Conservation (phyloP, 1,140 invertebrate genomes). For the Lycorma delicatula region DNA sequence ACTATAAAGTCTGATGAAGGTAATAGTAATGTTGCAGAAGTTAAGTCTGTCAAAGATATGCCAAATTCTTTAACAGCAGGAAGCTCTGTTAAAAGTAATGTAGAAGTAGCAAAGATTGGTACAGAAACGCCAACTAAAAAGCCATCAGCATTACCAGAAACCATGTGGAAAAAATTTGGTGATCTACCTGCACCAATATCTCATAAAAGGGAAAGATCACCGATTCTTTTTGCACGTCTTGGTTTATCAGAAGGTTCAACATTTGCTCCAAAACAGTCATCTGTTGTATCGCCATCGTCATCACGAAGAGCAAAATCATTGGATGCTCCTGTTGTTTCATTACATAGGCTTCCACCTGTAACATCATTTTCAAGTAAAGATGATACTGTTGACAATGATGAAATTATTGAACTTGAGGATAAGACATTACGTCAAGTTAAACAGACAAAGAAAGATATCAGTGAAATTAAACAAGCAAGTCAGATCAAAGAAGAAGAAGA, state of each 20-base stretch:
- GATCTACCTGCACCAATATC: conserved; percentile 24
- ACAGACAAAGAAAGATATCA: not conserved
- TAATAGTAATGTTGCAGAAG: conserved; percentile 10
- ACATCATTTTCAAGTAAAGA: conserved; percentile 81
- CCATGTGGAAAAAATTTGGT: conserved; percentile 44
- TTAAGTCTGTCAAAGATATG: conserved; percentile 30
- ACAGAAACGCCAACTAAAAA: conserved; percentile 32
- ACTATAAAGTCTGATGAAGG: not conserved
- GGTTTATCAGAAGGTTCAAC: conserved; percentile 75
- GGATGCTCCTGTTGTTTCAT: conserved; percentile 69
- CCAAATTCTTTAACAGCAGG: not conserved
- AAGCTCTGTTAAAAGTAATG: conserved; percentile 1
- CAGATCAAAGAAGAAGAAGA: conserved; percentile 23
- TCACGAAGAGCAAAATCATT: conserved; percentile 69
- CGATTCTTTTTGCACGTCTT: conserved; percentile 65
- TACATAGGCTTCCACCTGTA: conserved; percentile 66
- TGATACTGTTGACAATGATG: conserved; percentile 53
- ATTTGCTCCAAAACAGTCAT: conserved; percentile 57
- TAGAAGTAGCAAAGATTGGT: conserved; percentile 1
- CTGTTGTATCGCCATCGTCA: conserved; percentile 59
- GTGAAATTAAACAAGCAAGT: conserved; percentile 12
- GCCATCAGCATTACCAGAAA: conserved; percentile 44
- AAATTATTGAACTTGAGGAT: conserved; percentile 29
- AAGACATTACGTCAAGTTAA: conserved; percentile 21
- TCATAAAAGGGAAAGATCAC: conserved; percentile 51